phyloP scores from a whole-genome alignment of 2,113 vertebrate genomes.

The Diadophis punctatus region DNA sequence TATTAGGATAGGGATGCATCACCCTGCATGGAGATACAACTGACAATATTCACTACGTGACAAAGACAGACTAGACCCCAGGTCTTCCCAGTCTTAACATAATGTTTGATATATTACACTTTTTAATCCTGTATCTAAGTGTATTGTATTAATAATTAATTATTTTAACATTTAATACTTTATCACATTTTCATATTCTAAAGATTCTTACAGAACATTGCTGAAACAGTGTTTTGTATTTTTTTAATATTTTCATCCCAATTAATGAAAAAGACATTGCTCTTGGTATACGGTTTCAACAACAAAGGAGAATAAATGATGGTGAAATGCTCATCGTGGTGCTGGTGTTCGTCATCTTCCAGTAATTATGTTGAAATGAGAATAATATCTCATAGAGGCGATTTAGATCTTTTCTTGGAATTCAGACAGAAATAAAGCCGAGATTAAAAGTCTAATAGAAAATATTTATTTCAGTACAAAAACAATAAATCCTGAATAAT shows the following conservation, averaged over 20 bases:
- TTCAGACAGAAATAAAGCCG: too few relatives aligned
- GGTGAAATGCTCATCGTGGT: neutral
- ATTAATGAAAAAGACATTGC: neutral
- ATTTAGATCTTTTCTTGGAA: too few relatives aligned
- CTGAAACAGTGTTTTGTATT: neutral
- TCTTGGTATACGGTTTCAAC: neutral
- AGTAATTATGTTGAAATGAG: too few relatives aligned
- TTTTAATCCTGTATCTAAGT: neutral
- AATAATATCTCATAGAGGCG: too few relatives aligned
- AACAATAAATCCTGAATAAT: too few relatives aligned
- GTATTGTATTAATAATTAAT: neutral
- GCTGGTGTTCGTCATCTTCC: neutral
- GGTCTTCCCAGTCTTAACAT: neutral
- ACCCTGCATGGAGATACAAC: too few relatives aligned
- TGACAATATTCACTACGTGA: too few relatives aligned
- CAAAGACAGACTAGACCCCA: neutral
- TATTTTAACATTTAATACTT: neutral
- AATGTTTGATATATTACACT: neutral
- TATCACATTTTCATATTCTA: neutral
- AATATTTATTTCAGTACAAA: too few relatives aligned
- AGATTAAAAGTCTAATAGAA: too few relatives aligned
- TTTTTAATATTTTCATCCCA: neutral
- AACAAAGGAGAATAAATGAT: neutral
- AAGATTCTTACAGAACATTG: neutral
- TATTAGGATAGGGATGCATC: too few relatives aligned